These are phyloP conservation scores for Caprella mutica DNA, from an alignment of 2,888 invertebrate genomes.

Conservation along the genomic window DNA sequence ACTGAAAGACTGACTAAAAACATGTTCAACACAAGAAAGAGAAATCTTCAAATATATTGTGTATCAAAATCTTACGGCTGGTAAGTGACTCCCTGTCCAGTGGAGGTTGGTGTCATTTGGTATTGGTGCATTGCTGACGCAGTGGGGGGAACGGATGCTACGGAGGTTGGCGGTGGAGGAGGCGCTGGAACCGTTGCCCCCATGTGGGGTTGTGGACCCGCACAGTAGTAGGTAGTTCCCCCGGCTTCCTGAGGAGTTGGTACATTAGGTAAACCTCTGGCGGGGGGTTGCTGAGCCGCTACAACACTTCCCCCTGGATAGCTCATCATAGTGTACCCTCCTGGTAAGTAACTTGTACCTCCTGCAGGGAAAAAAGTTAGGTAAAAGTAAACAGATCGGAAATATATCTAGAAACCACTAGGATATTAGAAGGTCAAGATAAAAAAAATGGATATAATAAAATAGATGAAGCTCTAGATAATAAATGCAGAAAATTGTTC, in stretches of 20 bases:
- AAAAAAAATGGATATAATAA: too few relatives aligned
- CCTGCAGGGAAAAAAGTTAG: background rate
- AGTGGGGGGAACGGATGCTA: constrained; percentile 20
- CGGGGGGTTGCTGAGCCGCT: background rate
- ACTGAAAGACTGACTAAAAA: background rate
- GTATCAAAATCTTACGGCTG: constrained; percentile 20
- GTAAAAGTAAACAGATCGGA: too few relatives aligned
- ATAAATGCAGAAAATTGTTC: too few relatives aligned
- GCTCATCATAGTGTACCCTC: background rate
- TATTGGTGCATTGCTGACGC: constrained; percentile 18
- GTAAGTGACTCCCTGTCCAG: constrained; percentile 24
- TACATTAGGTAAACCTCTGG: too few relatives aligned
- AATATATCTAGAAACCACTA: too few relatives aligned
- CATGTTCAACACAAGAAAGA: background rate
- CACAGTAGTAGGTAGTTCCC: constrained; percentile 16
- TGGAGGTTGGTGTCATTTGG: constrained; percentile 24
- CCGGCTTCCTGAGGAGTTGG: constrained; percentile 9
- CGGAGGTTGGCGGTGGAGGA: constrained; percentile 22
- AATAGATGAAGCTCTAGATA: too few relatives aligned
- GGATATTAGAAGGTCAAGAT: too few relatives aligned
- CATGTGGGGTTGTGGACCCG: background rate
- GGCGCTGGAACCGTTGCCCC: constrained; percentile 2
- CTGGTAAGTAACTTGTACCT: background rate
- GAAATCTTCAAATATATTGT: constrained; percentile 14
- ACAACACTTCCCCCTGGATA: constrained; percentile 2